Conservation (phyloP, 2,797 vertebrate species). For the Notoglanidium macrostoma region DNA sequence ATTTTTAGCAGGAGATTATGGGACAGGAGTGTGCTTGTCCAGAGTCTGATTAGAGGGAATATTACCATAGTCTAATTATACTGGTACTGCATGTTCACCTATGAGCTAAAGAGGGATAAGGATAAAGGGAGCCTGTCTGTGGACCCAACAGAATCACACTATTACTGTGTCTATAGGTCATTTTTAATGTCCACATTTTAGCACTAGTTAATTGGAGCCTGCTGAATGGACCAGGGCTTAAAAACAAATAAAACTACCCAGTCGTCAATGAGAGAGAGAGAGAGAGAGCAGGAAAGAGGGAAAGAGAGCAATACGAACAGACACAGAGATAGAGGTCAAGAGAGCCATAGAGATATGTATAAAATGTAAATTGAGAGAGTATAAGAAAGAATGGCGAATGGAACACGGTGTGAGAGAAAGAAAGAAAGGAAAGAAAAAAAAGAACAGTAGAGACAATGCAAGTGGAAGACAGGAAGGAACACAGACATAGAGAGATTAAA, state of each 20-base stretch:
- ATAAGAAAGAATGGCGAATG: neutral
- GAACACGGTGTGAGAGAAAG: neutral
- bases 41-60: slow-evolving; percentile 41
- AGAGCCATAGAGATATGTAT: neutral
- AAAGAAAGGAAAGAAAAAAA: neutral
- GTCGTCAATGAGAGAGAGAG: neutral
- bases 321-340: neutral
- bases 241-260: neutral
- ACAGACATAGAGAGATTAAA: neutral
- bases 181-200: neutral
- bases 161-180: neutral
- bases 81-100: neutral
- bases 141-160: neutral
- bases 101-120: slow-evolving; percentile 15
- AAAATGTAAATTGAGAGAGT: neutral
- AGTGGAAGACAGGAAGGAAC: neutral
- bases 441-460: neutral
- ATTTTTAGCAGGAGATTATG: slow-evolving; percentile 28
- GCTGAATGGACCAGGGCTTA: neutral
- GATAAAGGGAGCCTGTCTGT: slow-evolving; percentile 21
- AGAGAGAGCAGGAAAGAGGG: slow-evolving; percentile 22
- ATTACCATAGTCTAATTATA: slow-evolving; percentile 51
- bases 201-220: neutral
- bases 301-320: slow-evolving; percentile 7
- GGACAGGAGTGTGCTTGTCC: slow-evolving; percentile 15